phyloP scores from a whole-genome alignment of 1,140 invertebrate species.

The Aphaenogaster floridana region DNA sequence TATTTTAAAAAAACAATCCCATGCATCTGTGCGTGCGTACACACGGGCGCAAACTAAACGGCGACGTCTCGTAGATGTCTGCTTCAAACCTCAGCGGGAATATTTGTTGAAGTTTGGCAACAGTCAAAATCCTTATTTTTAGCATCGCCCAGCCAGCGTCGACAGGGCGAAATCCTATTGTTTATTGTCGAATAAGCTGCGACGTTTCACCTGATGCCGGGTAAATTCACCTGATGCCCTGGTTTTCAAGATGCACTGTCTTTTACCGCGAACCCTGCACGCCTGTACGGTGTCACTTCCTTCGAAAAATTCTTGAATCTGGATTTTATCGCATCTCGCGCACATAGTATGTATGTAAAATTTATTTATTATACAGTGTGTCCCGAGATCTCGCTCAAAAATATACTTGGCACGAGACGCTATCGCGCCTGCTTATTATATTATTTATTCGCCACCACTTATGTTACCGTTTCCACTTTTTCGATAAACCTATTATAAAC shows the following conservation, averaged over 20 bases:
- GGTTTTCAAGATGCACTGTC: neutral
- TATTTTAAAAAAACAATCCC: neutral
- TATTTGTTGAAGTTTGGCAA: conserved; percentile 86
- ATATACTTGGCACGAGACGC: conserved; percentile 16
- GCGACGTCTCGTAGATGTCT: conserved; percentile 49
- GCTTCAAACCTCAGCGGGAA: conserved; percentile 60
- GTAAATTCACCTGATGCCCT: neutral
- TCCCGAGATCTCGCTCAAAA: neutral
- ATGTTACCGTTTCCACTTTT: neutral
- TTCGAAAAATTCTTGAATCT: neutral
- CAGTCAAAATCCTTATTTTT: conserved; percentile 84
- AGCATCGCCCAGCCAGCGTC: conserved; percentile 72
- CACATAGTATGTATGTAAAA: neutral
- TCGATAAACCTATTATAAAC: neutral
- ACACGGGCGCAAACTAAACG: conserved; percentile 70
- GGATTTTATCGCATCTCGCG: neutral
- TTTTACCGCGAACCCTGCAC: neutral
- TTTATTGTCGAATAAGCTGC: conserved; percentile 68
- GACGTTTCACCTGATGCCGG: neutral
- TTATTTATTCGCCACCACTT: conserved; percentile 11
- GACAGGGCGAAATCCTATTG: conserved; percentile 77
- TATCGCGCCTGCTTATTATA: neutral
- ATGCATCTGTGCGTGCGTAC: conserved; percentile 27
- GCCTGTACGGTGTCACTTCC: neutral
- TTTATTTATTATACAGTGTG: conserved; percentile 24